Evolutionary conservation across 2,888 invertebrate species (phyloP).

Genomic region (Papilio demoleus): DNA sequence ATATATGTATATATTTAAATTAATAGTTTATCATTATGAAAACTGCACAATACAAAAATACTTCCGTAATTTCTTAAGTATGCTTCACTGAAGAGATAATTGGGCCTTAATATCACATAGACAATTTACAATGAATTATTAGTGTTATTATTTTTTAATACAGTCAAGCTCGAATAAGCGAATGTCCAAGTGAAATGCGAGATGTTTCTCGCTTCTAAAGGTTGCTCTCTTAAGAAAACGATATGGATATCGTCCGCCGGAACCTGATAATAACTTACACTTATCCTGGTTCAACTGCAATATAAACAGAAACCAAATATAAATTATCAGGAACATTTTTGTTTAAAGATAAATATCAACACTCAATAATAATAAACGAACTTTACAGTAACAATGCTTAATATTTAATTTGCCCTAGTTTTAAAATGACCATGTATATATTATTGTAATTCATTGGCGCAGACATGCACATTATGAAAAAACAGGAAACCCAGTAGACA

Average conservation of each 20-base stretch:
- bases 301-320: too few relatives aligned
- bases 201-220: too few relatives aligned
- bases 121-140: not conserved
- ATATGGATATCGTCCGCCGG: too few relatives aligned
- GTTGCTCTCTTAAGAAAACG: too few relatives aligned
- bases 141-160: too few relatives aligned
- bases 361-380: not conserved
- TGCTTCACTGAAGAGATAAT: not conserved
- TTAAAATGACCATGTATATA: conserved; percentile 12
- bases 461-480: conserved; percentile 23
- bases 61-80: not conserved
- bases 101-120: not conserved
- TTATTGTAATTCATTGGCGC: conserved; percentile 22
- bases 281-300: too few relatives aligned
- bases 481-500: conserved; percentile 30
- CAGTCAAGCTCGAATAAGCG: too few relatives aligned
- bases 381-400: not conserved
- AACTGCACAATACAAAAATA: not conserved
- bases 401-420: conserved; percentile 4
- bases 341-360: not conserved
- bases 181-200: too few relatives aligned
- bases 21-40: too few relatives aligned
- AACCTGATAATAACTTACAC: too few relatives aligned
- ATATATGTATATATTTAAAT: too few relatives aligned
- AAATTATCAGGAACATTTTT: too few relatives aligned